Evolutionary conservation across 2,113 vertebrate genomes (phyloP).

Genomic region (Corythaixoides concolor): DNA sequence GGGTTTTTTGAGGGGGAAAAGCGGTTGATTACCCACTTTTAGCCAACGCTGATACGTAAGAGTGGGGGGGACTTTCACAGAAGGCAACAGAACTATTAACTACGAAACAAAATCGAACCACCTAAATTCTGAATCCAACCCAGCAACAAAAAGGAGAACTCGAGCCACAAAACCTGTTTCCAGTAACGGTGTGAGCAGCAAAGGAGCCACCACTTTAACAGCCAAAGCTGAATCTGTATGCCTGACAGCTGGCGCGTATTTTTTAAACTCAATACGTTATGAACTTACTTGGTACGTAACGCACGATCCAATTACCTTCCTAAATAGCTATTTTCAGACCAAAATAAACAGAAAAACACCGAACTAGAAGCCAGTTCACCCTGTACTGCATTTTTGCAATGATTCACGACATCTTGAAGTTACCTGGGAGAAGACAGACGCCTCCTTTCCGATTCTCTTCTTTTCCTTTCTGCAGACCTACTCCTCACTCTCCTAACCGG

Average conservation of each 20-base stretch:
- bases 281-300: neutral
- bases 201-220: neutral
- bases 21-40: neutral
- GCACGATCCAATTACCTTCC: neutral
- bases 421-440: conserved; percentile 90
- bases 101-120: neutral
- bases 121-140: neutral
- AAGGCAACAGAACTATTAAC: neutral
- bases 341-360: neutral
- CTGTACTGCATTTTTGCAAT: rapidly evolving
- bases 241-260: neutral
- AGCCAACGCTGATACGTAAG: neutral
- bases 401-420: neutral
- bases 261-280: neutral
- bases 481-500: conserved; percentile 85
- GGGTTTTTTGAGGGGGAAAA: neutral
- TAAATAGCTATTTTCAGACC: neutral
- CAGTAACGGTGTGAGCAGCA: neutral
- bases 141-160: neutral
- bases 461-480: conserved; percentile 86
- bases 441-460: conserved; percentile 87
- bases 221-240: neutral
- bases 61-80: neutral
- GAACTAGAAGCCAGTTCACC: neutral
- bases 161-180: neutral